Evolutionary conservation across 2,113 vertebrate species (phyloP).

Genomic region (Fulica atra): DNA sequence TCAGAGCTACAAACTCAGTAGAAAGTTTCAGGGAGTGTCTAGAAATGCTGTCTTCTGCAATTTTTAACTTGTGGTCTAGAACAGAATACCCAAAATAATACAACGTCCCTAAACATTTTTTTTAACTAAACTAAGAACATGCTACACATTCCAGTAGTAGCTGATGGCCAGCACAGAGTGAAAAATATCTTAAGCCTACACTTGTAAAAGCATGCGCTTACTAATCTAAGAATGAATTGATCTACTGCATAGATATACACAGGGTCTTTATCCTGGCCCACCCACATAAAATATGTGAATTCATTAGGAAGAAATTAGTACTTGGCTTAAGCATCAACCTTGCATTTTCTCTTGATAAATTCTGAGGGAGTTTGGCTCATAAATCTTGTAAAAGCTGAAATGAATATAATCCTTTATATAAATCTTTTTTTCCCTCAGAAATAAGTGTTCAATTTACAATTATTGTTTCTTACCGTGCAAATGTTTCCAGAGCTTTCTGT

Average conservation of each 20-base stretch:
- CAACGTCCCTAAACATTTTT: background rate
- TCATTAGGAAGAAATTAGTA: background rate
- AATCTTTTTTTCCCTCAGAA: background rate
- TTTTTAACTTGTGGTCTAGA: background rate
- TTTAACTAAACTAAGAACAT: background rate
- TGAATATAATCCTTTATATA: background rate
- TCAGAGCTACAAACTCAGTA: background rate
- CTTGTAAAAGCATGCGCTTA: background rate
- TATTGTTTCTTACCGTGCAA: background rate
- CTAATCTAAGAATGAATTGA: background rate
- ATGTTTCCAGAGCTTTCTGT: background rate
- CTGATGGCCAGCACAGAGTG: background rate
- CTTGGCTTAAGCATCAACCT: background rate
- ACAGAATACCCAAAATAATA: background rate
- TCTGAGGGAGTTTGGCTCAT: background rate
- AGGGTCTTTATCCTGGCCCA: background rate
- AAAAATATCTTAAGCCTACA: background rate
- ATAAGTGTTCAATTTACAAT: background rate
- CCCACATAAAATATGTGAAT: background rate
- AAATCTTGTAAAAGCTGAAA: background rate
- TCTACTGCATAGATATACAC: background rate
- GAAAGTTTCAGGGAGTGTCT: background rate
- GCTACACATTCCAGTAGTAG: background rate
- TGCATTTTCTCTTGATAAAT: background rate
- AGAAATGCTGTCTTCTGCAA: background rate